These are phyloP conservation scores for Lontra canadensis DNA, from an alignment of 2,113 vertebrate species.

Conservation along the genomic window DNA sequence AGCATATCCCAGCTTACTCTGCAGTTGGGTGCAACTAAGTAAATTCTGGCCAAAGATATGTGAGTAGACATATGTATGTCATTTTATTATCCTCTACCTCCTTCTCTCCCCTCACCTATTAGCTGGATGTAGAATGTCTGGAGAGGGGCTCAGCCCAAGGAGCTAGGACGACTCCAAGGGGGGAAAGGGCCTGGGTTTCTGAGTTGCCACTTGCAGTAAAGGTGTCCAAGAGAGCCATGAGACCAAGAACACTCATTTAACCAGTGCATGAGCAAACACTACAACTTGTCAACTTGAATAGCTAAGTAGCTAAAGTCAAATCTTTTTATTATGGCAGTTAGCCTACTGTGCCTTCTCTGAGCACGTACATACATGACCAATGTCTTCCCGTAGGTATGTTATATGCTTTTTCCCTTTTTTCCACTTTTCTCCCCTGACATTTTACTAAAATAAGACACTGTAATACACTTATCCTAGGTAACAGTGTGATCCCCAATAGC, in stretches of 20 bases:
- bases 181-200: background rate
- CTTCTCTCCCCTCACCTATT: background rate
- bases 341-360: background rate
- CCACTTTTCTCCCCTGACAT: background rate
- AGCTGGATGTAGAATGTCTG: background rate
- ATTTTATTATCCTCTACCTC: background rate
- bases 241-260: background rate
- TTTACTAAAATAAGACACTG: slow-evolving; percentile 19
- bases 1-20: background rate
- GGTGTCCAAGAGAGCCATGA: background rate
- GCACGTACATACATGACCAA: background rate
- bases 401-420: background rate
- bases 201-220: background rate
- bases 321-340: background rate
- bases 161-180: background rate
- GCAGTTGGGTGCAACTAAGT: background rate
- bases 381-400: background rate
- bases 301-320: background rate
- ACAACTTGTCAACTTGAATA: background rate
- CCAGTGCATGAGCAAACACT: background rate
- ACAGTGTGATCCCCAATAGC: background rate
- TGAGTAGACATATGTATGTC: background rate
- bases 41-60: background rate
- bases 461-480: background rate
- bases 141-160: background rate